These are phyloP conservation scores for Ericerus pela DNA, from an alignment of 1,140 invertebrate genomes.

Conservation along the genomic window DNA sequence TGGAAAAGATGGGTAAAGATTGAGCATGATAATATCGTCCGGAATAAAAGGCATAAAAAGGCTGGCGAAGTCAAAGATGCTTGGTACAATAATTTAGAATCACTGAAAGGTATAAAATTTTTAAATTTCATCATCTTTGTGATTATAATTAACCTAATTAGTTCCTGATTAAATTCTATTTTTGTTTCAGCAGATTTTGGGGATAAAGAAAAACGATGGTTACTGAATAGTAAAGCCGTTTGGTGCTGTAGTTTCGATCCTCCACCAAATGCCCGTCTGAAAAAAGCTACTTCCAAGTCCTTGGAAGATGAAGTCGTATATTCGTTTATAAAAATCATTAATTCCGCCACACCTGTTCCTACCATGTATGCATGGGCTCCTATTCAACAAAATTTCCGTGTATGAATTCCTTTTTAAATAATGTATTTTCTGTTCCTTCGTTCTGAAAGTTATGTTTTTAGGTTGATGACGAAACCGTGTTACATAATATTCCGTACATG, in stretches of 20 bases:
- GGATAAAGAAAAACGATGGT: slow-evolving; percentile 20
- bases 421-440: not conserved
- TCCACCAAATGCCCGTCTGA: slow-evolving; percentile 8
- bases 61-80: slow-evolving; percentile 82
- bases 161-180: too few species aligned
- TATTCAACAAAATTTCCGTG: slow-evolving; percentile 95
- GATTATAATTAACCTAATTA: too few species aligned
- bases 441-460: slow-evolving; percentile 20
- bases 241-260: slow-evolving; percentile 41
- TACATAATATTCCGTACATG: slow-evolving; percentile 98
- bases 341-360: slow-evolving; percentile 79
- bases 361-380: slow-evolving; percentile 97
- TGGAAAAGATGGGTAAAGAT: slow-evolving; percentile 83
- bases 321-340: slow-evolving; percentile 76
- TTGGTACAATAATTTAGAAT: slow-evolving; percentile 49
- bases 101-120: slow-evolving; percentile 35
- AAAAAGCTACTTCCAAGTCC: not conserved
- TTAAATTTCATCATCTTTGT: too few species aligned
- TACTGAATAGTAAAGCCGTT: slow-evolving; percentile 45
- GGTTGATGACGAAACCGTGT: slow-evolving; percentile 91
- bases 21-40: slow-evolving; percentile 73
- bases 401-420: slow-evolving; percentile 23
- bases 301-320: too few species aligned
- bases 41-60: slow-evolving; percentile 71
- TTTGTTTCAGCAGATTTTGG: not conserved